Conservation (phyloP, 2,797 vertebrate species). For the Myotis vivesi region DNA sequence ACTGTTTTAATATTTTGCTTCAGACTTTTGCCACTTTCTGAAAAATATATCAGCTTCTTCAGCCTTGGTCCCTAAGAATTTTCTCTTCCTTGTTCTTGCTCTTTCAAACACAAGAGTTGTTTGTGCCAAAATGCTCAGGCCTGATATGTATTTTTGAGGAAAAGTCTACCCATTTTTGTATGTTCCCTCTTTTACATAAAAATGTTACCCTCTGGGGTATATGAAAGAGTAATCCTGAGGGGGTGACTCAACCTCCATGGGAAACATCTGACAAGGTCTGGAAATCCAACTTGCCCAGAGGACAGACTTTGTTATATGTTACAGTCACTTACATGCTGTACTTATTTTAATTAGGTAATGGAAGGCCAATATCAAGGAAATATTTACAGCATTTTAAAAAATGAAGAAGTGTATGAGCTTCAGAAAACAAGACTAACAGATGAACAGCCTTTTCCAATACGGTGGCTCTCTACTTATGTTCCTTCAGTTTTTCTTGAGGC, state of each 20-base stretch:
- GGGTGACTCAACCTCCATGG: neutral
- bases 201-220: neutral
- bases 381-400: neutral
- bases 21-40: neutral
- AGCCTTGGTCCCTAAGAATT: neutral
- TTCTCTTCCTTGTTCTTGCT: neutral
- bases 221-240: neutral
- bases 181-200: neutral
- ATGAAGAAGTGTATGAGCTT: neutral
- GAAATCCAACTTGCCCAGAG: neutral
- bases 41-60: neutral
- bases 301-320: neutral
- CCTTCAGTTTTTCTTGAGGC: constrained; percentile 65
- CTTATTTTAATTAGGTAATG: constrained; percentile 12
- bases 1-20: neutral
- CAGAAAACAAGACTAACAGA: neutral
- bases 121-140: neutral
- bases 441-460: neutral
- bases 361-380: neutral
- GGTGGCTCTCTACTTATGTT: neutral
- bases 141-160: neutral
- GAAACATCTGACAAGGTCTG: neutral
- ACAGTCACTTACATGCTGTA: neutral
- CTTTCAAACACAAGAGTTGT: neutral
- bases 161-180: neutral